Evolutionary conservation across 2,113 vertebrate genomes (phyloP), one percentile per base, ranked within the genome.

Genomic region (Trogon surrucura): DNA sequence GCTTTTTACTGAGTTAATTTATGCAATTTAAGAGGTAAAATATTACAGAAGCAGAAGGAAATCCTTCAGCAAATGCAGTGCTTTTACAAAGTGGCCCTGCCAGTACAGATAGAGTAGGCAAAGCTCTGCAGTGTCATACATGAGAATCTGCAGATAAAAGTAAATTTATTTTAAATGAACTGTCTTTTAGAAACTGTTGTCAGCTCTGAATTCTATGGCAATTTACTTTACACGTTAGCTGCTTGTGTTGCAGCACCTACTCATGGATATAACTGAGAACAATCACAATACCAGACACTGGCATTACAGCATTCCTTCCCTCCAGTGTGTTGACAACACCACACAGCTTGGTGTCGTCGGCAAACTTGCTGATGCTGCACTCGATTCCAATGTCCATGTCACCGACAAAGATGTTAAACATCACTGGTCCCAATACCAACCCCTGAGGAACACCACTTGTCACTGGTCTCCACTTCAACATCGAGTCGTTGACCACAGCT

Each of bases 51-150:
- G 41, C 18, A 81, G 47, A 78, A 41, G 48, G 7, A 29, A 79
- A 29, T 85, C 23, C 29, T 50, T 74, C 0, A 1, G 23, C n/a
- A 79, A 61, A 62, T 6, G 9, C 16, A 56, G 2, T 0, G 11
- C 3, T 27, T 81, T 81, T 17, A 70, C 18, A 23, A 13, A 41
- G 29, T 21, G 15, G 14, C 7, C 2, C 21, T 71, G 26, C 10
- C 47, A 48, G 8, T 13, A 25, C 19, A 30, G 27, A 18, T 9
- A 13, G 3, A 45, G 19, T 21, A 61, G 41, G 13, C 15, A 74
- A n/a, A 79, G 13, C 13, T 34, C 41, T 85, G 26, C 15, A 61
- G 85, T 14, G 16, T 45, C 16, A 5, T n/a, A 17, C 17, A 54
- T 30, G 38, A 5, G 23, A 29, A 54, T 62, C 13, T 71, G 17